Conservation (phyloP, 2,113 vertebrate species). For the Leucopsar rothschildi region DNA sequence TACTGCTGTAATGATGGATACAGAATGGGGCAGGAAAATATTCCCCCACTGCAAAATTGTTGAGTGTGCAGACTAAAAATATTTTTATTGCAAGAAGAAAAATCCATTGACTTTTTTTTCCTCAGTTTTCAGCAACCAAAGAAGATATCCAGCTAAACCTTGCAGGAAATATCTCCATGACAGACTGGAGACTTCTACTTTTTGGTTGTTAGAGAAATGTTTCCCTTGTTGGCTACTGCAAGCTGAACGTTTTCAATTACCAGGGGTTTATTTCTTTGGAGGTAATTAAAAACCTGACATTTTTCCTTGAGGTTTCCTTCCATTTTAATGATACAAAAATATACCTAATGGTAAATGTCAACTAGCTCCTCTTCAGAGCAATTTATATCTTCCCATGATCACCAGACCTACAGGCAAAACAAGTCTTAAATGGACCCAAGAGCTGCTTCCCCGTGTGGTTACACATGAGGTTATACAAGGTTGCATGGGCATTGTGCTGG, state of each 20-base stretch:
- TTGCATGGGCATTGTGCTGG: not conserved
- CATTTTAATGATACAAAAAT: not conserved
- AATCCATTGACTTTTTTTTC: not conserved
- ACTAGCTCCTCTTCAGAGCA: not conserved
- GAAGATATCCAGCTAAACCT: not conserved
- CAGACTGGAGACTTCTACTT: not conserved
- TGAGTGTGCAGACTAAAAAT: not conserved
- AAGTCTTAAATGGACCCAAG: not conserved
- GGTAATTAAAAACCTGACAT: constrained; percentile 4
- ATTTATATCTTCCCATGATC: not conserved
- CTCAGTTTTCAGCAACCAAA: not conserved
- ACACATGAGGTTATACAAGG: not conserved
- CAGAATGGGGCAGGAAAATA: not conserved
- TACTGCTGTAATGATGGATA: not conserved
- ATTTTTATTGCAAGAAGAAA: constrained; percentile 3
- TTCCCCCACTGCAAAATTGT: not conserved
- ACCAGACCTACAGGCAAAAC: not conserved
- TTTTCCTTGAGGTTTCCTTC: not conserved
- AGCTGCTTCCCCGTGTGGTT: not conserved
- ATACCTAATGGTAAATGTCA: not conserved
- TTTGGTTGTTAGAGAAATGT: not conserved
- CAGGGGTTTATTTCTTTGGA: not conserved
- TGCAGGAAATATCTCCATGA: not conserved
- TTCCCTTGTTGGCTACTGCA: not conserved
- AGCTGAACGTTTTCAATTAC: not conserved